Evolutionary conservation across 2,113 vertebrate genomes (phyloP), one percentile per base, ranked within the genome.

Genomic region (Myxocyprinus asiaticus): DNA sequence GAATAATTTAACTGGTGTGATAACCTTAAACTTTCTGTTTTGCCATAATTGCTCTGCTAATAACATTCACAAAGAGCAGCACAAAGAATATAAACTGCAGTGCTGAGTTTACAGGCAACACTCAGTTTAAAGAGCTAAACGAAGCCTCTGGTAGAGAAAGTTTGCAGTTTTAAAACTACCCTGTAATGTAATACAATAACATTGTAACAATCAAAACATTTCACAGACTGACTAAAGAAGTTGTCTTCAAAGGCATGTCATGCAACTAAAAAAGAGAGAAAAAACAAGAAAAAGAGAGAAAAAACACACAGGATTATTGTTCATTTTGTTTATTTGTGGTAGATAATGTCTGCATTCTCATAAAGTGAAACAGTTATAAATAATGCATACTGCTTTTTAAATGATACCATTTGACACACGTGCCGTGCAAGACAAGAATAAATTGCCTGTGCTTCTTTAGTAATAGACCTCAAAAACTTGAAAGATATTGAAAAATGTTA

Each of bases 21-120:
- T 86, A 87, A 86, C 84, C 80, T 87, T 88, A 87, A 88, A 88
- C 80, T 87, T 86, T 82, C 61, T 82, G 81, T 86, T 82, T 83
- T 85, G 74, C 75, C 53, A 61, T 85, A 86, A 89, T 85, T 87
- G 82, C 72, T 71, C 81, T 71, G 80, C 72, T 87, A 83, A 88
- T 86, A 79, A 79, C 83, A 45, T 76, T 84, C 81, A 62, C 48
- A 55, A 67, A 76, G 61, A 14, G 17, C 43, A 51, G 64, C 58
- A 59, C 50, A 72, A 64, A 74, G 47, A 10, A 59, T 61, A 12
- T 12, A 47, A 47, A 33, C 22, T 33, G 22, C 22, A 33, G 22
- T 33, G 22, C 58, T 22, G 43, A 59, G 77, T 65, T 83, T 72
- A 67, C 67, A 56, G 42, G 65, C 67, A 65, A n/a, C n/a, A 33